Percentiles rank a stretch among this genome's conserved stretches.
Conservation (phyloP, 2,113 vertebrate species). For the Mixornis gularis region DNA sequence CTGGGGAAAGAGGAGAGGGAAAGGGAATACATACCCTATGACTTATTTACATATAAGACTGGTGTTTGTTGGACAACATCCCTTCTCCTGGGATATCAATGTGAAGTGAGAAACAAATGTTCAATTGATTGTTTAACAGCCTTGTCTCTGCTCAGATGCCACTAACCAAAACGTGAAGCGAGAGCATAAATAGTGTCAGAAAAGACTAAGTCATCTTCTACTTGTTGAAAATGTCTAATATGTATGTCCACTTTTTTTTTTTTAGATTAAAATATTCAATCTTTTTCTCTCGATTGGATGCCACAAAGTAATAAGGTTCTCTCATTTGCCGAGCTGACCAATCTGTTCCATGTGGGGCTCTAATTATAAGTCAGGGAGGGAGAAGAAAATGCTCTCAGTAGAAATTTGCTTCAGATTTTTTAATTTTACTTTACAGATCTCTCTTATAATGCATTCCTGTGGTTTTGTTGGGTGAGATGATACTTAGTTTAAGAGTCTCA, state of each 20-base stretch:
- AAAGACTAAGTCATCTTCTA: neutral
- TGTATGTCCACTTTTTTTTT: neutral
- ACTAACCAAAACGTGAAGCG: neutral
- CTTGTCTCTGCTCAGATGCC: neutral
- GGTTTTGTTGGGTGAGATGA: conserved; percentile 2
- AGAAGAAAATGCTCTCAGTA: conserved; percentile 8
- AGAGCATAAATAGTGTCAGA: neutral
- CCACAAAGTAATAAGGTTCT: neutral
- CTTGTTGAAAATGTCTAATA: neutral
- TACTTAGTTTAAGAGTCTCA: conserved; percentile 33
- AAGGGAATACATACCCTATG: neutral
- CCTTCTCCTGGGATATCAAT: conserved; percentile 2
- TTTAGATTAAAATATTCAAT: neutral
- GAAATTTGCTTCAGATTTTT: conserved; percentile 30
- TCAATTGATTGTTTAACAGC: conserved; percentile 29
- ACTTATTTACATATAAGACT: conserved; percentile 21
- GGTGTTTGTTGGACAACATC: neutral
- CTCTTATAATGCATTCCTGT: conserved; percentile 26
- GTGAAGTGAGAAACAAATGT: conserved; percentile 35
- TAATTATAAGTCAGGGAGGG: neutral
- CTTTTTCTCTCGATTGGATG: neutral
- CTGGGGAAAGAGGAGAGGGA: neutral
- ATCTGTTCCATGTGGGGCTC: neutral
- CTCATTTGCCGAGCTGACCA: neutral
- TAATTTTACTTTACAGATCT: conserved; percentile 14